Base-by-base conservation (phyloP, 30 jellyfish, hydroid and myxozoan genomes). In the Aurelia sp. region DNA sequence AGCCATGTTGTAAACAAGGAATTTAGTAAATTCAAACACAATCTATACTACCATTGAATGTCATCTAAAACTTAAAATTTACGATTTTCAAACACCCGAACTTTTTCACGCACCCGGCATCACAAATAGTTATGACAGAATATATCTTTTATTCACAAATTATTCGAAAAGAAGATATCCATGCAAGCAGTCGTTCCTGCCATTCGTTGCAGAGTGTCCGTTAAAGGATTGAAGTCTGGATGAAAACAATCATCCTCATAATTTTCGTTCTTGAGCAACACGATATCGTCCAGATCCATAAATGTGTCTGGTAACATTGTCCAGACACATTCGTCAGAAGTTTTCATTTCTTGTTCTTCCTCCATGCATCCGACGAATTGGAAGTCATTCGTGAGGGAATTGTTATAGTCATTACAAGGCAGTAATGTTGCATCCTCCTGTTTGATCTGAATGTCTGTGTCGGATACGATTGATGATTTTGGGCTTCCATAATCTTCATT, bases 401-500 rank as follows among this genome's bases (percentile, higher is more conserved):
- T 59, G 5, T 59, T 12, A 18, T 4, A 18, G 33, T 13, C 6
- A 13, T 18, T 5, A 4, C 7, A 18, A 18, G 69, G 33, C 24
- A 59, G 33, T 59, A 59, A 9, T 12, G 85, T 38, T 7, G 18
- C 11, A 15, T 73, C 85, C 31, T 73, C 85, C 35, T 44, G 85
- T 8, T 73, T 73, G 50, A 21, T 44, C 21, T n/a, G 19, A 16
- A 24, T 61, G 48, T 60, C 77, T 8, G 48, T 21, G 38, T 71
- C 76, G 30, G 76, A 18, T 17, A 41, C 21, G 17, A 12, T 61
- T 11, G 63, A 30, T 40, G 58, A 60, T 31, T 62, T 74, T 2
- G 81, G 82, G 17, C 55, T 73, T 2, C 55, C 85, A 57, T 73
- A 72, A 10, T 84, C 93, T 13, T 73, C 93, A 31, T 84, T 84